Evolutionary conservation across 1,140 invertebrate species (phyloP), one percentile per base, ranked within the genome.

Genomic region (Zaprionus ornatus): DNA sequence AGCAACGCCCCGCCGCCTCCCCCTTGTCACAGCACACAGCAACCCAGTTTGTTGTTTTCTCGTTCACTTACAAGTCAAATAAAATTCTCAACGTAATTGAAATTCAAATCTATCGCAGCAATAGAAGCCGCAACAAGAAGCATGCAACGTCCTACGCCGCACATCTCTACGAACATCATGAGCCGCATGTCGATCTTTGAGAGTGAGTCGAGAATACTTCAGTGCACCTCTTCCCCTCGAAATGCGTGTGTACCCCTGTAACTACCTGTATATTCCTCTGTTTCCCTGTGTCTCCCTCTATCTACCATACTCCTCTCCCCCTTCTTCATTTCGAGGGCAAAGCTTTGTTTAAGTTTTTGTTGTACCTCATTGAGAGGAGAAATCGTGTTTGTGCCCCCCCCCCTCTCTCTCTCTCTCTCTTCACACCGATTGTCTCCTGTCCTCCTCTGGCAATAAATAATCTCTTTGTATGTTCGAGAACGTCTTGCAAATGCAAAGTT

Each of bases 111-210:
- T 40, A 40, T 7, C 37, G 15, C 4, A n/a, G 37, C 37, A n/a
- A 7, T n/a, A 7, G 40, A 5, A 42, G 7, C 37, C n/a, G 3
- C 40, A 42, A 7, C 40, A 15, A 37, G n/a, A 45, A 27, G 21
- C 74, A 91, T 91, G 90, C 87, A 90, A 71, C 90, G 90, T 23
- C 80, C 90, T 42, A 52, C 67, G 50, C 52, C 88, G 67, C 90
- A 87, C 52, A 91, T 91, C 32, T 86, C 90, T 27, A 72, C 77
- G 7, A 83, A 62, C 75, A 91, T 91, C 74, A 90, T 91, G 90
- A 91, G 67, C 63, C 90, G 90, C 78, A 91, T 91, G 90, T 80
- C 80, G 60, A 66, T 91, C 74, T 91, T 91, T 71, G 90, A 91
- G 83, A 91, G 90, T 91, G 82, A 91, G 90, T 91, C 12, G 21